Evolutionary conservation across 2,797 vertebrate genomes (phyloP).

Genomic region (Galagoides demidoff): DNA sequence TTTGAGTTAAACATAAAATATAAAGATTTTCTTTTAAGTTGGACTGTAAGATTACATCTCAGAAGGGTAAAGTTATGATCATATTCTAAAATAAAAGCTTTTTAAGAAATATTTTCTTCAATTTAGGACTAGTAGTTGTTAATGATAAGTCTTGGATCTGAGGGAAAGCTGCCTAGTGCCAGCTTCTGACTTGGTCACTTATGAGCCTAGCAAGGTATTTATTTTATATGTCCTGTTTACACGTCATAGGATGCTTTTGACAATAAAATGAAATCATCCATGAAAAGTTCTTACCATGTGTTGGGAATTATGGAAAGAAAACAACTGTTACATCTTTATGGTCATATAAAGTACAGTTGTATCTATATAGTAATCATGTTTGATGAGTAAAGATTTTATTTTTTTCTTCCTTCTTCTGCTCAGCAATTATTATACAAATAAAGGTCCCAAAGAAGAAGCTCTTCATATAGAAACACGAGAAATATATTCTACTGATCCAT

Average conservation of each 20-base stretch:
- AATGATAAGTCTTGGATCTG: not conserved
- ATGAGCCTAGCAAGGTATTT: not conserved
- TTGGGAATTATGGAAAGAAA: not conserved
- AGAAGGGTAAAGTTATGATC: not conserved
- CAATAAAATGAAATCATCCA: constrained; percentile 21
- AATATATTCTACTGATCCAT: constrained; percentile 57
- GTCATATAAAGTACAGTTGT: not conserved
- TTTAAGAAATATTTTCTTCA: not conserved
- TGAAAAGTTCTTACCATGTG: not conserved
- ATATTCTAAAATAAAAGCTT: not conserved
- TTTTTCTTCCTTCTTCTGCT: constrained; percentile 36
- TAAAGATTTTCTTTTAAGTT: not conserved
- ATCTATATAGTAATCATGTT: not conserved
- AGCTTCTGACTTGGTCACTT: not conserved
- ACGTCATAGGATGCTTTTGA: constrained; percentile 8
- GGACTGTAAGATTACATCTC: not conserved
- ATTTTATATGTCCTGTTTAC: not conserved
- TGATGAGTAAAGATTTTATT: not conserved
- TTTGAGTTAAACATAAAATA: constrained; percentile 24
- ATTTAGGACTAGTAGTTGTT: not conserved
- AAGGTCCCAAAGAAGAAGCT: constrained; percentile 60
- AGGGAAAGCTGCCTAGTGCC: not conserved
- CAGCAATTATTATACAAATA: constrained; percentile 83
- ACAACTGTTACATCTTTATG: not conserved
- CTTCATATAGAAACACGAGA: constrained; percentile 53